Conservation (phyloP, 2,797 vertebrate genomes). For the Clarias fuscus region DNA sequence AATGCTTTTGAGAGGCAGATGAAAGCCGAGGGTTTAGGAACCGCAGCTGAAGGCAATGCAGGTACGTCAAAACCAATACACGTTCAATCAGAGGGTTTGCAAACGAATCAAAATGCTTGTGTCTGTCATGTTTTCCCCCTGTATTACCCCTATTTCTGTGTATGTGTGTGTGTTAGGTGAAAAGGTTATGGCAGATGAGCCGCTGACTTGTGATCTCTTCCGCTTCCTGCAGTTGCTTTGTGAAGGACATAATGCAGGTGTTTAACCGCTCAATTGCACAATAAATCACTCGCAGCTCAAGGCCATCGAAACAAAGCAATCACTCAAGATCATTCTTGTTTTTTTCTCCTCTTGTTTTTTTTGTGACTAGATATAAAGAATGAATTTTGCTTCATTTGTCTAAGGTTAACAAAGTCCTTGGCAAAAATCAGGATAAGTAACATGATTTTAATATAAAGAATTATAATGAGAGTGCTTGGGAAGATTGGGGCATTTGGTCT, state of each 20-base stretch:
- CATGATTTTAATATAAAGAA: background rate
- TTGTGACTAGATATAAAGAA: background rate
- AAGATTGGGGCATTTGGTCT: background rate
- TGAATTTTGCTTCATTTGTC: background rate
- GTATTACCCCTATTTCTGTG: background rate
- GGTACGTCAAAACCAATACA: slow-evolving; percentile 75
- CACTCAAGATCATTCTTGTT: background rate
- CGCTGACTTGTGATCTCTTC: slow-evolving; percentile 93
- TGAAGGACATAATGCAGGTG: slow-evolving; percentile 96
- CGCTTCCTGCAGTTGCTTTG: slow-evolving; percentile 94
- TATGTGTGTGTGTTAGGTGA: slow-evolving; percentile 74
- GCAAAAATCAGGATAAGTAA: background rate
- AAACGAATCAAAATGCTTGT: slow-evolving; percentile 45
- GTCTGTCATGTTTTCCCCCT: slow-evolving; percentile 51
- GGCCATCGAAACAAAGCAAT: background rate
- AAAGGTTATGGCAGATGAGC: slow-evolving; percentile 90
- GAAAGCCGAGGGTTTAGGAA: slow-evolving; percentile 95
- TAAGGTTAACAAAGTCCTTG: background rate
- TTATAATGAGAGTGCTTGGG: background rate
- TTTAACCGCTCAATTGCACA: slow-evolving; percentile 32
- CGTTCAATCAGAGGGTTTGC: background rate
- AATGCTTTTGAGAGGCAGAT: slow-evolving; percentile 97
- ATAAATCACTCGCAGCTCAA: background rate
- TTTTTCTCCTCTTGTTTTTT: background rate
- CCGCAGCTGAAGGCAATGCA: slow-evolving; percentile 90